Evolutionary conservation across 1,140 invertebrate genomes (phyloP).

Genomic region (Scylla paramamosain): DNA sequence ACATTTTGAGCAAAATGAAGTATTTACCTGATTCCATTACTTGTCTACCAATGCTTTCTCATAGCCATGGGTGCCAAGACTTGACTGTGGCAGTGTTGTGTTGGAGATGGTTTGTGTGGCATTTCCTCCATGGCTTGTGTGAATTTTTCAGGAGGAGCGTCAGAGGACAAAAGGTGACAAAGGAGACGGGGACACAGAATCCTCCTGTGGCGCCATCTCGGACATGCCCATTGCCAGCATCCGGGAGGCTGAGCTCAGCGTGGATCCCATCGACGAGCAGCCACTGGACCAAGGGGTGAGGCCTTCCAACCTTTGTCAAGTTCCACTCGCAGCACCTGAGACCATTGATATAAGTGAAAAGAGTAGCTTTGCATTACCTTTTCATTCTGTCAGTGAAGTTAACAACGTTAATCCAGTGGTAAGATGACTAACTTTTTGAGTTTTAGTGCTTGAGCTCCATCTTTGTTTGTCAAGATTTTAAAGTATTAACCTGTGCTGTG

Average conservation of each 20-base stretch:
- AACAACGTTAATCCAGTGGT: background rate
- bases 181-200: conserved; percentile 89
- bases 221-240: conserved; percentile 92
- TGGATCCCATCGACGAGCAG: conserved; percentile 82
- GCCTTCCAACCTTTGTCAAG: background rate
- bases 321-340: background rate
- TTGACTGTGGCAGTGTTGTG: background rate
- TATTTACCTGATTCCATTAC: background rate
- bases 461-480: no score
- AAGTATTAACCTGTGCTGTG: no score
- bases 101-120: background rate
- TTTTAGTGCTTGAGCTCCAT: no score
- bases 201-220: conserved; percentile 85
- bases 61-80: background rate
- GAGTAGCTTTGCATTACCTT: background rate
- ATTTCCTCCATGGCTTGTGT: background rate
- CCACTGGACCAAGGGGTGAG: conserved; percentile 73
- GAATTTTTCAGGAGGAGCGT: conserved; percentile 86
- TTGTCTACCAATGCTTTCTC: background rate
- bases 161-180: conserved; percentile 89
- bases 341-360: background rate
- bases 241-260: conserved; percentile 89
- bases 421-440: background rate
- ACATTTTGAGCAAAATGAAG: background rate
- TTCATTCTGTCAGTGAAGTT: conserved; percentile 13